These are phyloP conservation scores for Pectinophora gossypiella DNA, from an alignment of 1,140 invertebrate genomes.

Conservation along the genomic window DNA sequence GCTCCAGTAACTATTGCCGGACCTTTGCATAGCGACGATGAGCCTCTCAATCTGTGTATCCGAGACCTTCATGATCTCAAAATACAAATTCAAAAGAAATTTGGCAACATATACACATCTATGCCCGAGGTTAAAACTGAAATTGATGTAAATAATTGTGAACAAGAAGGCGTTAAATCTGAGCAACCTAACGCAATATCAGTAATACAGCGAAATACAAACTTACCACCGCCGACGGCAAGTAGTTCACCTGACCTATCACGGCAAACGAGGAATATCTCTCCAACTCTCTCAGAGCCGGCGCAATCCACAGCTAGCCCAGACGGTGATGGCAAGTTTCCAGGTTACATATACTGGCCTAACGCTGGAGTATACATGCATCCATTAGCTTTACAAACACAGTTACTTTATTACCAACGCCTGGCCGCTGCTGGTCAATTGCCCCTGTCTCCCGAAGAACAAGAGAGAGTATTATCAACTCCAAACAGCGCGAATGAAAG, in stretches of 20 bases:
- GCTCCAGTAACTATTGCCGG: constrained; percentile 49
- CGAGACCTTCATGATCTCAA: constrained; percentile 82
- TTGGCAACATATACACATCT: constrained; percentile 77
- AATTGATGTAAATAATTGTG: constrained; percentile 75
- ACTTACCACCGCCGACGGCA: constrained; percentile 31
- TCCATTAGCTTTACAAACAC: constrained; percentile 82
- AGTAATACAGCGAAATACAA: constrained; percentile 62
- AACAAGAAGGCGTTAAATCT: constrained; percentile 72
- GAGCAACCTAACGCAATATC: constrained; percentile 75
- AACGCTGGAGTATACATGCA: constrained; percentile 83
- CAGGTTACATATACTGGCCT: constrained; percentile 81
- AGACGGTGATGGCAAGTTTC: constrained; percentile 49
- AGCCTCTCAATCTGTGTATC: constrained; percentile 90
- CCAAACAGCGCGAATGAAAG: constrained; percentile 36
- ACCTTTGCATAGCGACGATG: constrained; percentile 75
- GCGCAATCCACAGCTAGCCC: constrained; percentile 74
- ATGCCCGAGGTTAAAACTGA: constrained; percentile 64
- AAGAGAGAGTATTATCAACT: constrained; percentile 34
- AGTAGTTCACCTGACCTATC: constrained; percentile 55
- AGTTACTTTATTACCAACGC: constrained; percentile 84
- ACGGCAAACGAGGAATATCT: constrained; percentile 37
- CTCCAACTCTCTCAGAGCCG: constrained; percentile 66
- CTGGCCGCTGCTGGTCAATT: constrained; percentile 72
- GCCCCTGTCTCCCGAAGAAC: constrained; percentile 40
- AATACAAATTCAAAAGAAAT: constrained; percentile 77